Evolutionary conservation across 1,140 invertebrate species (phyloP).

Genomic region (Cyphomyrmex costatus): DNA sequence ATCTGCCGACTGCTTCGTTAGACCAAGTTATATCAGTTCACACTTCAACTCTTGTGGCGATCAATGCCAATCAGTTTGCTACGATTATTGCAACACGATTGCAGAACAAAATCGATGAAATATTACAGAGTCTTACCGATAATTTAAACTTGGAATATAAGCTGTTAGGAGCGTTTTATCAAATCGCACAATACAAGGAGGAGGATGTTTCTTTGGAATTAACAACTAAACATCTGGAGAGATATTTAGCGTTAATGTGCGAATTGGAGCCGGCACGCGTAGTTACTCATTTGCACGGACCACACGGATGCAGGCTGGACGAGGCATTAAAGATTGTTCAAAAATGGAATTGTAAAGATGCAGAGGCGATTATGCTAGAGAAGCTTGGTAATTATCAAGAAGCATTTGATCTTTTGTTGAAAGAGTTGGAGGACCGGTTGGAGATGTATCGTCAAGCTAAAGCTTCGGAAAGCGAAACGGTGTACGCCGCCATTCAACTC

Average conservation of each 20-base stretch:
- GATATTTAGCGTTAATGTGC: slow-evolving; percentile 91
- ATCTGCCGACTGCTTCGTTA: slow-evolving; percentile 79
- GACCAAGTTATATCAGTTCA: slow-evolving; percentile 77
- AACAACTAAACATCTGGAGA: slow-evolving; percentile 87
- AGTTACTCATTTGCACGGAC: slow-evolving; percentile 80
- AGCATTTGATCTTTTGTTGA: slow-evolving; percentile 83
- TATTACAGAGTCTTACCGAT: slow-evolving; percentile 83
- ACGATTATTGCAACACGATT: slow-evolving; percentile 77
- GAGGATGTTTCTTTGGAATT: slow-evolving; percentile 86
- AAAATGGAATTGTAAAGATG: slow-evolving; percentile 81
- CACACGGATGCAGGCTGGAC: slow-evolving; percentile 83
- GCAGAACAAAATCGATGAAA: slow-evolving; percentile 75
- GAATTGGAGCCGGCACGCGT: slow-evolving; percentile 87
- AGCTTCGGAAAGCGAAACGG: slow-evolving; percentile 77
- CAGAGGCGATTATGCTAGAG: slow-evolving; percentile 84
- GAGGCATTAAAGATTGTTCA: slow-evolving; percentile 83
- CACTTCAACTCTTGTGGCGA: slow-evolving; percentile 72
- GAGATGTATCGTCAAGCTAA: slow-evolving; percentile 73
- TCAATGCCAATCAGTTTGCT: slow-evolving; percentile 80
- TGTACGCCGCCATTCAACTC: slow-evolving; percentile 79
- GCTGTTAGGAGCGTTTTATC: slow-evolving; percentile 89
- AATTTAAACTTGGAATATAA: slow-evolving; percentile 87
- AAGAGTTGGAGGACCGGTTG: slow-evolving; percentile 78
- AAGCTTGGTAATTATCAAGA: slow-evolving; percentile 85
- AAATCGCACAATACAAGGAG: slow-evolving; percentile 85